These are phyloP conservation scores for Leptodactylus fallax DNA, from an alignment of 2,797 vertebrate genomes.

Conservation along the genomic window DNA sequence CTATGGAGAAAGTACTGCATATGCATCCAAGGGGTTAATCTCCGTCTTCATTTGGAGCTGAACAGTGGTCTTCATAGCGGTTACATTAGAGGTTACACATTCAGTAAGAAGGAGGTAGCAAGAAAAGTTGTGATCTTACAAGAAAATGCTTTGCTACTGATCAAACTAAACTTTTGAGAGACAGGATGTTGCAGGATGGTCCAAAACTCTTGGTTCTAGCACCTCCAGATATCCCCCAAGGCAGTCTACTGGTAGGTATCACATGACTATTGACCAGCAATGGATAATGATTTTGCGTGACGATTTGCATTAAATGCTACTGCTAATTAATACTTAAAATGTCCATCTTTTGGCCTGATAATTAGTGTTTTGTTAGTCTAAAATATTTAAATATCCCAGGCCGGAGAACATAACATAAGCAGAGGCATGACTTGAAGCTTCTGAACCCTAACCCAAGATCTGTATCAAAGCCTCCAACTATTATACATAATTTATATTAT, in stretches of 20 bases:
- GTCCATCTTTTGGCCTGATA: neutral
- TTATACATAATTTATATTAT: neutral
- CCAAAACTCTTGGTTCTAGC: neutral
- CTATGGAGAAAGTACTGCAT: slow-evolving; percentile 1
- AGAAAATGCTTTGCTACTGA: slow-evolving; percentile 67
- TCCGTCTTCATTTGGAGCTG: neutral
- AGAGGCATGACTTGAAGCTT: neutral
- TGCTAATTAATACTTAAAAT: neutral
- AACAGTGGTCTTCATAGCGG: neutral
- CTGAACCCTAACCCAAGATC: neutral
- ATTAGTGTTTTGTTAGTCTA: neutral
- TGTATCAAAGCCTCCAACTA: neutral
- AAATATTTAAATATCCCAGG: neutral
- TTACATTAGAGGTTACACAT: neutral
- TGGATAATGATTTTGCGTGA: neutral
- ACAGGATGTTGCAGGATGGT: neutral
- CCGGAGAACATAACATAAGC: neutral
- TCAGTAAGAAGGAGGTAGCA: slow-evolving; percentile 17
- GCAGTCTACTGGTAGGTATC: neutral
- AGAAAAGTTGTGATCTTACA: slow-evolving; percentile 10
- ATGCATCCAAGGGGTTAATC: slow-evolving; percentile 19
- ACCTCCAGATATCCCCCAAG: neutral
- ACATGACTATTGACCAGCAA: neutral
- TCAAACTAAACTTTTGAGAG: slow-evolving; percentile 65
- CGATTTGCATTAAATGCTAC: neutral